These are phyloP conservation scores for Lepilemur septentrionalis DNA, from an alignment of 2,797 vertebrate species.

Conservation along the genomic window DNA sequence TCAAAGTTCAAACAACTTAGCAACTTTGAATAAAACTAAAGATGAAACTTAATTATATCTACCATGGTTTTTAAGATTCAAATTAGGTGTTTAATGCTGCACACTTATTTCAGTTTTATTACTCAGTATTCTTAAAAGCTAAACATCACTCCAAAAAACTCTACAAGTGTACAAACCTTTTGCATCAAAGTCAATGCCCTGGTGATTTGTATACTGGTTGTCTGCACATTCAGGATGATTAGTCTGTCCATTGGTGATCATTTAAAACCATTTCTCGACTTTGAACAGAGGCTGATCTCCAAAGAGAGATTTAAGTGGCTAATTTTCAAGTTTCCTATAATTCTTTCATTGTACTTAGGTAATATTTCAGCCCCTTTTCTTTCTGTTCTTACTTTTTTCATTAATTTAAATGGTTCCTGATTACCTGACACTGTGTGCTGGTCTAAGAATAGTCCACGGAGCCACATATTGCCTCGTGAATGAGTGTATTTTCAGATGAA, in stretches of 20 bases:
- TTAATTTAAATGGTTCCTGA: slow-evolving; percentile 22
- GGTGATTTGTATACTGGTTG: background rate
- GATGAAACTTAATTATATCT: background rate
- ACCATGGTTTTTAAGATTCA: background rate
- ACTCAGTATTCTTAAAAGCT: background rate
- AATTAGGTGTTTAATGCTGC: background rate
- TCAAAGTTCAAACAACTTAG: background rate
- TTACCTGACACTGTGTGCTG: background rate
- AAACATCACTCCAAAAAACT: background rate
- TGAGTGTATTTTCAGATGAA: background rate
- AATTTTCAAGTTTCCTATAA: background rate
- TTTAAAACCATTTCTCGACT: background rate
- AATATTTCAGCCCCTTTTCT: background rate
- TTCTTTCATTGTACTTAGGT: background rate
- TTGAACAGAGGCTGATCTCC: background rate
- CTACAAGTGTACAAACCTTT: background rate
- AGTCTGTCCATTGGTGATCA: background rate
- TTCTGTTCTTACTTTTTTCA: background rate
- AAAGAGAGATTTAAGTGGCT: background rate
- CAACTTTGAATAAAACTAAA: background rate
- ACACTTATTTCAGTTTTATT: background rate
- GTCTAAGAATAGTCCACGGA: background rate
- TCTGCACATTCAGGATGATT: background rate
- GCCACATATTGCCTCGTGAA: background rate
- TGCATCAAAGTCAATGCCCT: background rate